These are phyloP conservation scores for Liodrosophila aerea DNA, from an alignment of 2,888 invertebrate genomes.

Conservation along the genomic window DNA sequence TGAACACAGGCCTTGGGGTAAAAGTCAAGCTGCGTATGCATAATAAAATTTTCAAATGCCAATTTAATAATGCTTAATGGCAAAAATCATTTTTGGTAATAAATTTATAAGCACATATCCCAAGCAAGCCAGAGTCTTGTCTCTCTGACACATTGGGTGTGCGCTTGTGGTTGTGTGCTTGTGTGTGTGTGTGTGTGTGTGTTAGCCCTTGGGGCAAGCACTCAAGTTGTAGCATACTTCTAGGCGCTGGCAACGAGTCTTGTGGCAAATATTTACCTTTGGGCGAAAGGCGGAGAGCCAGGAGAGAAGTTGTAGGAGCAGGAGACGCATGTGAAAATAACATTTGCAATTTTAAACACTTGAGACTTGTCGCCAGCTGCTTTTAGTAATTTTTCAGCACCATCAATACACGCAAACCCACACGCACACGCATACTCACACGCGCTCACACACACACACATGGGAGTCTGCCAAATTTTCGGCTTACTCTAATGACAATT, in stretches of 20 bases:
- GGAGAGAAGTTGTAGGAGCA: conserved; percentile 4
- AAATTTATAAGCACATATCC: conserved; percentile 69
- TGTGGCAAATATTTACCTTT: conserved; percentile 74
- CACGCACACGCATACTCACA: not conserved
- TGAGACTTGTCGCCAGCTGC: conserved; percentile 68
- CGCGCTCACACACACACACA: too few species aligned
- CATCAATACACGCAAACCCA: conserved; percentile 22
- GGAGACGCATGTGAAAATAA: conserved; percentile 66
- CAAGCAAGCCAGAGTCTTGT: conserved; percentile 5
- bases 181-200: conserved; percentile 18
- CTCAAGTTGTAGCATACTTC: conserved; percentile 48
- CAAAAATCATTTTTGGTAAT: conserved; percentile 77
- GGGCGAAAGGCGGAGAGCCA: not conserved
- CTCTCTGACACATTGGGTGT: not conserved
- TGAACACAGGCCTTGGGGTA: conserved; percentile 38
- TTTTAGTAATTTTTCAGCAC: conserved; percentile 32
- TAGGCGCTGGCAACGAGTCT: conserved; percentile 40
- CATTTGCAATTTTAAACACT: conserved; percentile 77
- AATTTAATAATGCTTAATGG: conserved; percentile 79
- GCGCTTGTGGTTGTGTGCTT: conserved; percentile 19
- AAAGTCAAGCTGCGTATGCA: conserved; percentile 60
- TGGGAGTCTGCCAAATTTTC: conserved; percentile 52
- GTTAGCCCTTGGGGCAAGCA: conserved; percentile 47
- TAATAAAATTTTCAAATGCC: conserved; percentile 71
- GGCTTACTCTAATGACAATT: conserved; percentile 64